A percentile compares a stretch with the other conserved stretches of the same genome.
Evolutionary conservation across 2,113 vertebrate species (phyloP).

Genomic region (Cyprinodon variegatus): DNA sequence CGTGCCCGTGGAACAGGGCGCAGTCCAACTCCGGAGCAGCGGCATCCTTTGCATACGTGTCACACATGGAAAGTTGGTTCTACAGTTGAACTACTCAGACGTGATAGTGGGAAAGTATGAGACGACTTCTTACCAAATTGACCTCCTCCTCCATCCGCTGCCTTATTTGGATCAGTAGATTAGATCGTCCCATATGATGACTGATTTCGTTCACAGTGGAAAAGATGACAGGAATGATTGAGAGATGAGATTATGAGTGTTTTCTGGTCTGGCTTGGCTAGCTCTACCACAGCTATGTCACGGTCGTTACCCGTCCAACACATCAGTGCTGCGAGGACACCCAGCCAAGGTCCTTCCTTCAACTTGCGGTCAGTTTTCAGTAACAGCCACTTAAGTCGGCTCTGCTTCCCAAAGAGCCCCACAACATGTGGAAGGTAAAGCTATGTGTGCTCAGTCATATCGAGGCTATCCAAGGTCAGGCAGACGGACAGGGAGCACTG

Average conservation of each 20-base stretch:
- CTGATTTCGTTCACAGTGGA: slow-evolving; percentile 12
- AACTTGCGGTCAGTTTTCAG: slow-evolving; percentile 49
- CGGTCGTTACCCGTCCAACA: slow-evolving; percentile 40
- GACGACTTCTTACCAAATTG: slow-evolving; percentile 38
- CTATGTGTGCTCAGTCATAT: slow-evolving; percentile 52
- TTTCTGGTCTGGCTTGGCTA: slow-evolving; percentile 24
- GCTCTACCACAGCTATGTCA: slow-evolving; percentile 43
- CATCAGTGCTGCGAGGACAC: slow-evolving; percentile 30
- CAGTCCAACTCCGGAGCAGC: slow-evolving; percentile 45
- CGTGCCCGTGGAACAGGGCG: slow-evolving; percentile 56
- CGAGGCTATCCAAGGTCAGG: slow-evolving; percentile 61
- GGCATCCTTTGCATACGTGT: slow-evolving; percentile 50
- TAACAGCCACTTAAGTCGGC: slow-evolving; percentile 65
- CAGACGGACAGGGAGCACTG: slow-evolving; percentile 43
- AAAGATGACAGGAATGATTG: slow-evolving; percentile 37
- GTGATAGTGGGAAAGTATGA: slow-evolving; percentile 17
- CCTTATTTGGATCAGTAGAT: slow-evolving; percentile 32
- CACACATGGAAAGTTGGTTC: slow-evolving; percentile 40
- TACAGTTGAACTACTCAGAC: slow-evolving; percentile 14
- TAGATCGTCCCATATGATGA: slow-evolving; percentile 22
- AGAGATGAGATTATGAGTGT: slow-evolving; percentile 43
- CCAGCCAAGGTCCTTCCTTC: slow-evolving; percentile 54
- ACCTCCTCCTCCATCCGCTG: slow-evolving; percentile 39
- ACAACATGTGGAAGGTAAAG: slow-evolving; percentile 47
- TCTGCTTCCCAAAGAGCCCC: slow-evolving; percentile 50